Conservation (phyloP, 2,888 invertebrate genomes). For the Willowsia nigromaculata region DNA sequence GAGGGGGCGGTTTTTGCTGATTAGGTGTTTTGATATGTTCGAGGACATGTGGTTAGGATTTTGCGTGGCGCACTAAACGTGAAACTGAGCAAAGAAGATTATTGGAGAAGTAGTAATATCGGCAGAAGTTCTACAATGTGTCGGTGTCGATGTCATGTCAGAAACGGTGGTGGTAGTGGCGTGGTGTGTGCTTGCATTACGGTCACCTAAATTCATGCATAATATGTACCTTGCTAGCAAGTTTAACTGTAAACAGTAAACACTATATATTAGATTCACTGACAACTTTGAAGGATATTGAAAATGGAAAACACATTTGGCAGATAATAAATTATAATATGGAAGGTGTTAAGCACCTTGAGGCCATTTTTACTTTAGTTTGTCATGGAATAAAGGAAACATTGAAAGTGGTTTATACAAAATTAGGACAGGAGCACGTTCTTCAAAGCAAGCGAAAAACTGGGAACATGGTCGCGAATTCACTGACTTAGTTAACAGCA, state of each 20-base stretch:
- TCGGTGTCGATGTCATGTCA: conserved; percentile 46
- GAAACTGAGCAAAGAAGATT: neutral
- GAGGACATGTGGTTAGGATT: conserved; percentile 36
- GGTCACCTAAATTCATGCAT: conserved; percentile 52
- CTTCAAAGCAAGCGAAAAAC: neutral
- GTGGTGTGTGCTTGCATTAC: conserved; percentile 57
- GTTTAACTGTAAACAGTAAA: neutral
- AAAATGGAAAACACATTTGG: conserved; percentile 36
- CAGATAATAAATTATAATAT: conserved; percentile 55
- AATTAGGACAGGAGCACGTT: conserved; percentile 68
- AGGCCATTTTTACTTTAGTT: conserved; percentile 42
- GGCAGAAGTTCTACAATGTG: conserved; percentile 17
- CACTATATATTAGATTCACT: neutral
- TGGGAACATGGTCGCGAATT: conserved; percentile 14
- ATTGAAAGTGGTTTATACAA: conserved; percentile 47
- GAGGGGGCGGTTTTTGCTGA: conserved; percentile 70
- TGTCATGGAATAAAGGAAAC: conserved; percentile 46
- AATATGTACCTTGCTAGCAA: neutral
- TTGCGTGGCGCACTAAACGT: neutral
- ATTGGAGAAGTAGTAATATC: neutral
- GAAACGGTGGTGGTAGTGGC: conserved; percentile 27
- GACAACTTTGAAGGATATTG: neutral
- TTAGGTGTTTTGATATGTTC: conserved; percentile 66
- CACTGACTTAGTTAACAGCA: conserved; percentile 18
- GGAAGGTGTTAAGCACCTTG: conserved; percentile 69